These are phyloP conservation scores for Nebria ingens DNA, from an alignment of 1,140 invertebrate genomes.

Conservation along the genomic window DNA sequence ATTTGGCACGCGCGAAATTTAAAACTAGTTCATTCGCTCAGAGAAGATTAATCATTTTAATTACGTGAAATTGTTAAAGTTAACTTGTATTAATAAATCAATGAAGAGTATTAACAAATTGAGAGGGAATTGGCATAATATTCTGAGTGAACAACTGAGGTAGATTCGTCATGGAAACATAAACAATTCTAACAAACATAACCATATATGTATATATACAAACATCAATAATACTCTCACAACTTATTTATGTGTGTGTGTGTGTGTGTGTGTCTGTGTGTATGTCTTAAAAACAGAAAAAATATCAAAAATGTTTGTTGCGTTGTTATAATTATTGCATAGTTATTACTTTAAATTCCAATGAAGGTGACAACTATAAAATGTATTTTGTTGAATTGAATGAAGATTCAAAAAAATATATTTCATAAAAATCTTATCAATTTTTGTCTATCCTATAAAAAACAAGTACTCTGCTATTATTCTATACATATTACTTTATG, in stretches of 20 bases:
- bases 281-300: conserved; percentile 21
- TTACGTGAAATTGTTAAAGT: too few relatives aligned
- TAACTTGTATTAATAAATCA: too few relatives aligned
- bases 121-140: conserved; percentile 27
- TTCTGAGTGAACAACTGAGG: conserved; percentile 25
- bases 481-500: conserved; percentile 13
- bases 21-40: too few relatives aligned
- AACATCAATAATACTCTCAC: conserved; percentile 24
- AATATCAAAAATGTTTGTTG: conserved; percentile 25
- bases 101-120: too few relatives aligned
- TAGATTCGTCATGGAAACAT: conserved; percentile 29
- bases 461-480: conserved; percentile 13
- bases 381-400: neutral
- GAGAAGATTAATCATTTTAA: too few relatives aligned
- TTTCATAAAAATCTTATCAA: conserved; percentile 9
- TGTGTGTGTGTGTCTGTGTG: neutral
- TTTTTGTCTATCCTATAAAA: conserved; percentile 11
- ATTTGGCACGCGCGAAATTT: too few relatives aligned
- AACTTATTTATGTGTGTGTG: conserved; percentile 15
- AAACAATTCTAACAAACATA: conserved; percentile 23
- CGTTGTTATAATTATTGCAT: conserved; percentile 28
- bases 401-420: conserved; percentile 11
- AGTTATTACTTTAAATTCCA: conserved; percentile 25
- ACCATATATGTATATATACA: conserved; percentile 15
- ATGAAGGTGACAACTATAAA: conserved; percentile 10